phyloP scores from a whole-genome alignment of 2,113 vertebrate species.

The Osmerus eperlanus region DNA sequence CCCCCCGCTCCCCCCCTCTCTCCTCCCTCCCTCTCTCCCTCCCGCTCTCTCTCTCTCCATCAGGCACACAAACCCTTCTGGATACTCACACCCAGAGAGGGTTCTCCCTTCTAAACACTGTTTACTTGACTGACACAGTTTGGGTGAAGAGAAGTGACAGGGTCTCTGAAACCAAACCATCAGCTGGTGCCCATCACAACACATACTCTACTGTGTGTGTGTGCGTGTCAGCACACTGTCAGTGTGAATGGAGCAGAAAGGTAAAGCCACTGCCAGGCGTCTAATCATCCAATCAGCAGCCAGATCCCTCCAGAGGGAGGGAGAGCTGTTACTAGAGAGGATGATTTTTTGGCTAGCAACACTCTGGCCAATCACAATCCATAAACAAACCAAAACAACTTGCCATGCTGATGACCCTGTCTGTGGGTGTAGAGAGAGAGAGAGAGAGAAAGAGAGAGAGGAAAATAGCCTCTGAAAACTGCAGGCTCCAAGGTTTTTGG shows the following conservation, averaged over 20 bases:
- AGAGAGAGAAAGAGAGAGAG: background rate
- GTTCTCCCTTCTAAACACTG: background rate
- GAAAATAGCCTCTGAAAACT: conserved; percentile 54
- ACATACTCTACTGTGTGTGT: conserved; percentile 29
- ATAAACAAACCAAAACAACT: conserved; percentile 73
- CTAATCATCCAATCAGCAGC: conserved; percentile 71
- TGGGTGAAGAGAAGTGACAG: too few species aligned
- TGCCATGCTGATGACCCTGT: conserved; percentile 62
- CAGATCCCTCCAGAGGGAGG: conserved; percentile 54
- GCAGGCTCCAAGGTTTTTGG: conserved; percentile 61
- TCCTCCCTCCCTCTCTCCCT: background rate
- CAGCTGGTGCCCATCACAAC: conserved; percentile 44
- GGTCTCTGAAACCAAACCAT: conserved; percentile 57
- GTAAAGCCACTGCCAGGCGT: conserved; percentile 46
- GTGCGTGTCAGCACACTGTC: conserved; percentile 26
- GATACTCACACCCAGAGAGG: too few species aligned
- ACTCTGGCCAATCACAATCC: conserved; percentile 68
- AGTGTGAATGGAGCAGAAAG: conserved; percentile 51
- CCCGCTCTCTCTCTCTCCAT: too few species aligned
- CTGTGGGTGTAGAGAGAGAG: conserved; percentile 32
- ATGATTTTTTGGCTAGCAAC: conserved; percentile 72
- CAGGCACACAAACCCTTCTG: too few species aligned
- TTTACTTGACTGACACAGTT: background rate
- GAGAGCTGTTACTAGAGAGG: conserved; percentile 59
- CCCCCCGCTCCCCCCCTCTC: background rate